Evolutionary conservation across 2,113 vertebrate species (phyloP), one percentile per base, ranked within the genome.

Genomic region (Nematolebias whitei): DNA sequence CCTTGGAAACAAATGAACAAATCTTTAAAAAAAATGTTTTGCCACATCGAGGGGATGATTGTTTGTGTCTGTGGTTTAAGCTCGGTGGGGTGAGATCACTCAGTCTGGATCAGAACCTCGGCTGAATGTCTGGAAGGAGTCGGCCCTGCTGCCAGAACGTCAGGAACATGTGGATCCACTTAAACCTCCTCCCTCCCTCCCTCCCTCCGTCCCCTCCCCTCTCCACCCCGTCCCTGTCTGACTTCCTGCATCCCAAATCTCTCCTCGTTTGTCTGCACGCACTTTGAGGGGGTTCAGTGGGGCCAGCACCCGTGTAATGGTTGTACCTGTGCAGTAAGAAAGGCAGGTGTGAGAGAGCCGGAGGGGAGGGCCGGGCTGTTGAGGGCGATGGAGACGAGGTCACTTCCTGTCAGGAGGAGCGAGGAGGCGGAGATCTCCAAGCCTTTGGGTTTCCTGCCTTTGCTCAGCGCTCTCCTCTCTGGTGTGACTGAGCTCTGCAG

Each of bases 331-430:
- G 96, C 91, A 0, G 95, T 96, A 85, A 97, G 93, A 86, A 98
- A 96, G 83, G 96, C 95, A 32, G 96, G 93, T 72, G 96, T 98
- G 81, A 98, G 86, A 67, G 96, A 98, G 40, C 96, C 96, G 0
- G 95, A 98, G 14, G 96, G 96, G 58, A 98, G 94, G 0, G 96
- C 94, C 0, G 96, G 96, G 84, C 96, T 98, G 89, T 95, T 98
- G 81, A 97, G 94, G 50, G 96, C 96, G 0, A 97, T 96, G 72
- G 96, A 96, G 83, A 95, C 94, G 0, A 96, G 88, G 73, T 98
- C 96, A 5, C 90, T 95, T 91, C 95, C 91, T 19, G 96, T 92
- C 11, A 96, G 92, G 74, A 96, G 88, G 83, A 96, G 92, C 10
- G 95, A 95, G 8, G 95, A 91, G 12, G 94, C 85, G 0, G 94